Base-by-base conservation (phyloP, 2,113 vertebrate species). In the Micromys minutus region DNA sequence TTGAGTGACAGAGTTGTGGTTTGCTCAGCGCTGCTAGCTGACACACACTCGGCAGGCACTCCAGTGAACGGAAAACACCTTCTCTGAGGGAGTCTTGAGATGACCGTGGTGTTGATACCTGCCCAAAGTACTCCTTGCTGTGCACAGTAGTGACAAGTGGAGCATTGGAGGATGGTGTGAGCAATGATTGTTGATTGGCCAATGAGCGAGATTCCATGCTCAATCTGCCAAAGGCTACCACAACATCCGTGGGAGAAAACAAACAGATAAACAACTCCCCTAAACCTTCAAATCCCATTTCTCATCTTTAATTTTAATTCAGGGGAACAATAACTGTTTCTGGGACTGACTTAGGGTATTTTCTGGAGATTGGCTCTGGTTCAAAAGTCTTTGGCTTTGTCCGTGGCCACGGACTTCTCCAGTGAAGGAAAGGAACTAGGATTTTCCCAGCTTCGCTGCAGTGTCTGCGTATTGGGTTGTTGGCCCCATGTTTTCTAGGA, bases 271-370 rank as follows among this genome's bases (percentile, higher is more conserved):
- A 71, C 36, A 71, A 22, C 21, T 42, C 19, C 17, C 21, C n/a
- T 21, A 74, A 74, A 42, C 39, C 19, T 42, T 74, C 71, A 74
- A 42, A 67, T 71, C 71, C 55, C 39, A 15, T 88, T 89, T 93
- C 55, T 92, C 39, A 93, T 67, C 90, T 47, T 96, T 97, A 42
- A 52, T 97, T 97, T 95, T 94, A 81, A 89, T 75, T 95, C 92
- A 77, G 39, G 47, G 83, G 81, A 96, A 69, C 17, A 50, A 36
- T 87, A 42, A 72, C 69, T 74, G 45, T 76, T 90, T 92, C 69
- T 90, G 74, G 77, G 77, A 47, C 72, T 77, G 91, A 83, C 80
- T 72, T 52, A 29, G 83, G 65, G 39, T 87, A 61, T 89, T 96
- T 97, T 65, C 96, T 90, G 86, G 74, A 94, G 89, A 94, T 59